Evolutionary conservation across 1,140 invertebrate genomes (phyloP).

Genomic region (Drosophila hydei): DNA sequence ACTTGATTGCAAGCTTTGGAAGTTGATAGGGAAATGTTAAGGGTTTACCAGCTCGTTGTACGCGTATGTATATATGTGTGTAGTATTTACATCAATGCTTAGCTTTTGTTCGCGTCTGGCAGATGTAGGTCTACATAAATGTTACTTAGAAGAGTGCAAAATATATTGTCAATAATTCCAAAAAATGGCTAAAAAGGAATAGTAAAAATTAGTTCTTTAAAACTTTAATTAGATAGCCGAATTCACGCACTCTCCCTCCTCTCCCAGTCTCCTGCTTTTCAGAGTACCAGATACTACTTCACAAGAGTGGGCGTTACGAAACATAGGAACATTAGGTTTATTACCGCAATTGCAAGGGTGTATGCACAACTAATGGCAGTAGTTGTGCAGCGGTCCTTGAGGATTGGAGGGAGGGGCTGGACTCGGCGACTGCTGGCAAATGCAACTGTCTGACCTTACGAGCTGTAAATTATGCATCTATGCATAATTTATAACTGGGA

Average conservation of each 20-base stretch:
- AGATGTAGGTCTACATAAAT: too few relatives aligned
- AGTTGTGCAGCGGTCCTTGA: conserved; percentile 9
- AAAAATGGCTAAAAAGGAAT: too few relatives aligned
- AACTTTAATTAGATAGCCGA: too few relatives aligned
- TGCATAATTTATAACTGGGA: conserved; percentile 74
- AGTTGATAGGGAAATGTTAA: conserved; percentile 11
- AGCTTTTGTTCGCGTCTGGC: too few relatives aligned
- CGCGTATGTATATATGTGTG: too few relatives aligned
- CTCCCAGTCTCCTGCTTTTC: background rate
- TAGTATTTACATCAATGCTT: too few relatives aligned
- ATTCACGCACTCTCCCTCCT: background rate
- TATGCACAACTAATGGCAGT: conserved; percentile 25
- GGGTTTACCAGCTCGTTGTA: background rate
- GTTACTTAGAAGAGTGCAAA: too few relatives aligned
- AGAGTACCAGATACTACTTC: background rate
- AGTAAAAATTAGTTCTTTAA: too few relatives aligned
- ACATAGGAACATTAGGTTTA: conserved; percentile 34
- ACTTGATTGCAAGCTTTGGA: conserved; percentile 26
- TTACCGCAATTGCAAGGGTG: conserved; percentile 43
- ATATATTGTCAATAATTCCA: too few relatives aligned
- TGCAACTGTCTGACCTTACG: conserved; percentile 79
- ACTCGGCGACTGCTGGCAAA: conserved; percentile 53
- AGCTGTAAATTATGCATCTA: conserved; percentile 78
- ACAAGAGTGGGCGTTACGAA: conserved; percentile 11
- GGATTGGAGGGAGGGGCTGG: conserved; percentile 34